Percentiles rank a stretch among this genome's conserved stretches.
phyloP scores from a whole-genome alignment of 1,140 invertebrate genomes.

The Coenobita brevimanus region DNA sequence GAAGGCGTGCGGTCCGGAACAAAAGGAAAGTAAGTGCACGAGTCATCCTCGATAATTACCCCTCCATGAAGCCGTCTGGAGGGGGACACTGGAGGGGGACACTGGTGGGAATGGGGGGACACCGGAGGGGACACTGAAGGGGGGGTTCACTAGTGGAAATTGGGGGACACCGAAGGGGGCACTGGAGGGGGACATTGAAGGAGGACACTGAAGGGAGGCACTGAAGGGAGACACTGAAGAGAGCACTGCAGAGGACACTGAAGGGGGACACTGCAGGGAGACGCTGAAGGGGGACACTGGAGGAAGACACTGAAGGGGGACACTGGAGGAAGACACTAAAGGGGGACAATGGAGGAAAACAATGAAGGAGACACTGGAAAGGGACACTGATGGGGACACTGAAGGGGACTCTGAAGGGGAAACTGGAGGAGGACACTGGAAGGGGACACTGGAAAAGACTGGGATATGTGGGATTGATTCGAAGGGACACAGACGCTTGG shows the following conservation, averaged over 20 bases:
- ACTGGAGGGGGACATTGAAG: too few species aligned
- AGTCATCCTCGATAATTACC: conserved; percentile 61
- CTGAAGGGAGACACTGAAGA: too few species aligned
- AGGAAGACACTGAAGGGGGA: not conserved
- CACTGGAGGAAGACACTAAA: not conserved
- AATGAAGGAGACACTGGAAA: not conserved
- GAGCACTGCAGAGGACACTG: too few species aligned
- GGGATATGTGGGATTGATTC: too few species aligned
- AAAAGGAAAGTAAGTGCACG: conserved; percentile 47
- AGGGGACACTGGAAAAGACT: not conserved
- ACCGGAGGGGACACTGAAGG: not conserved
- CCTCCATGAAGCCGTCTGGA: not conserved
- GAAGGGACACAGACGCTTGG: too few species aligned
- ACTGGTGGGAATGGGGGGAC: not conserved
- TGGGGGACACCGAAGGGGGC: too few species aligned
- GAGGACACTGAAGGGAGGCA: too few species aligned
- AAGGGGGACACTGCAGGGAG: not conserved
- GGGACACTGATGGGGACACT: not conserved
- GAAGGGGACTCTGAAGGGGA: too few species aligned
- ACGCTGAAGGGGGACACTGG: not conserved
- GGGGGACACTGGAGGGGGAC: not conserved
- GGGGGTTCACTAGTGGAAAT: too few species aligned
- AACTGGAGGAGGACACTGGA: not conserved
- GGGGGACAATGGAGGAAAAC: not conserved
- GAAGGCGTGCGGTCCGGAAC: conserved; percentile 51